Base-by-base conservation (phyloP, 2,888 invertebrate species). In the Ecdyonurus torrentis region DNA sequence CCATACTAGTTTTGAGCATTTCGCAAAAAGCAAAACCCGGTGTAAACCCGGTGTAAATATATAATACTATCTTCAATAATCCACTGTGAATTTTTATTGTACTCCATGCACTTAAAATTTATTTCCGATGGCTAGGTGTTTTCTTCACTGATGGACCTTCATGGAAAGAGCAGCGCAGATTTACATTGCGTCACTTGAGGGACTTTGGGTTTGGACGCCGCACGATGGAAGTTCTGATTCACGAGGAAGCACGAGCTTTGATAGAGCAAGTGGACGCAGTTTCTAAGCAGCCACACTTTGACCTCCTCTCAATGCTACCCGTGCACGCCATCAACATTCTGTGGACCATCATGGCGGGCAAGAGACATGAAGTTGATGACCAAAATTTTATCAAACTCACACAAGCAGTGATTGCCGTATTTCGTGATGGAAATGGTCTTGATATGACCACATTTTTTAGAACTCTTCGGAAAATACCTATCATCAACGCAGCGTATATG, bases 121-220 rank as follows among this genome's bases (percentile, higher is more conserved):
- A n/a, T n/a, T n/a, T n/a, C n/a, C n/a, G n/a, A 55, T 58, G 66
- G 67, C 0, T 66, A 85, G 85, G 85, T 18, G 79, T 86, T 64
- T 84, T 85, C 70, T 86, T 86, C 69, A 79, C 80, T 22, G 85
- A 86, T 19, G 83, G 83, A 1, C 72, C 75, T 50, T 73, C 78
- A 61, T 86, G 86, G 86, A 80, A 81, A 64, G 78, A 81, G 1
- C 86, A 86, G 68, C 75, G 85, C 37, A 77, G 86, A 66, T 86
- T 85, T 66, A 78, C 84, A 0, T 74, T 86, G 2, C 77, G 86
- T 0, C 78, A 83, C 67, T 73, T 86, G 70, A 75, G 86, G 0
- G 86, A 86, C 70, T 85, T 76, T 69, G 86, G 86, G 1, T 86
- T 87, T 66, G 86, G 86, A 0, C 76, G 84, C 59, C 78, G 86